Evolutionary conservation across 2,113 vertebrate species (phyloP).

Genomic region (Callochromis pleurospilus): DNA sequence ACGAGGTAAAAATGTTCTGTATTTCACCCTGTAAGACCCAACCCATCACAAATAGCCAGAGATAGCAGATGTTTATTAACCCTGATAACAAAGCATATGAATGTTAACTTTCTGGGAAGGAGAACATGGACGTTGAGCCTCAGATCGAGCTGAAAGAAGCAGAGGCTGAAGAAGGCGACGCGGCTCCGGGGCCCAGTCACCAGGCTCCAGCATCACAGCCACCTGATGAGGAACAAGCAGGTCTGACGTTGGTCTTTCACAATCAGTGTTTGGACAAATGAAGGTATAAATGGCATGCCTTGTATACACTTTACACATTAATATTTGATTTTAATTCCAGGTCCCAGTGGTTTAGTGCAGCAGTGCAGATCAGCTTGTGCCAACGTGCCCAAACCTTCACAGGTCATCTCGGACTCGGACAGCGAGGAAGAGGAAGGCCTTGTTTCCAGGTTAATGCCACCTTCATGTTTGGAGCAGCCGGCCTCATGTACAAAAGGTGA

Average conservation of each 20-base stretch:
- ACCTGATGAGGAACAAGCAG: constrained; percentile 92
- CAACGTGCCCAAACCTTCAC: constrained; percentile 74
- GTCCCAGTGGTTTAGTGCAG: constrained; percentile 82
- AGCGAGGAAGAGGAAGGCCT: constrained; percentile 89
- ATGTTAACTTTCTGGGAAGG: constrained; percentile 49
- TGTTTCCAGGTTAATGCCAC: constrained; percentile 38
- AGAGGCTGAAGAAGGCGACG: not conserved
- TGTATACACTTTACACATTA: not conserved
- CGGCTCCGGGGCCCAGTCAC: constrained; percentile 57
- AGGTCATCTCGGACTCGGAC: constrained; percentile 90
- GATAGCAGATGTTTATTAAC: not conserved
- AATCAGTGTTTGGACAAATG: not conserved
- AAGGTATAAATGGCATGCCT: not conserved
- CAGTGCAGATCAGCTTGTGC: constrained; percentile 67
- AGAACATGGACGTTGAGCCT: constrained; percentile 73
- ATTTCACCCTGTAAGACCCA: not conserved
- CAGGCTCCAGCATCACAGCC: constrained; percentile 49
- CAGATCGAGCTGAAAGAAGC: constrained; percentile 32
- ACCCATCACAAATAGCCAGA: not conserved
- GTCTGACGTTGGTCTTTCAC: constrained; percentile 44
- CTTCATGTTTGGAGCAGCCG: constrained; percentile 71
- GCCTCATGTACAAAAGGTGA: constrained; percentile 55
- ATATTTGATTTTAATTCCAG: constrained; percentile 51
- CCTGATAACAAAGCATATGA: not conserved
- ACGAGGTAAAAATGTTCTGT: constrained; percentile 59